These are phyloP conservation scores for Dermochelys coriacea DNA, from an alignment of 2,797 vertebrate genomes.

Conservation along the genomic window DNA sequence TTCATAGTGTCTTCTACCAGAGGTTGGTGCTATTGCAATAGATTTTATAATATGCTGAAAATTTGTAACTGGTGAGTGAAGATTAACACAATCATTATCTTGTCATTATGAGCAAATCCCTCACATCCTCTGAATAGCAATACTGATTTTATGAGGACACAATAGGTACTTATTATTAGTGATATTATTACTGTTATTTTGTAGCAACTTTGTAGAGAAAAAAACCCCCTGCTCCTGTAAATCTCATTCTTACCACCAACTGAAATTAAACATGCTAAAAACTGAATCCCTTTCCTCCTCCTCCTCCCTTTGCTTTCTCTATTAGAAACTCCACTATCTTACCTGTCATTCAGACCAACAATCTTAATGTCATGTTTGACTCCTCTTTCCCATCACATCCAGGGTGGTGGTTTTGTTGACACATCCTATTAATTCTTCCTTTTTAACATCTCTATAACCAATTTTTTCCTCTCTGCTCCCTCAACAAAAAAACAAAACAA, in stretches of 20 bases:
- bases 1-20: background rate
- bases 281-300: background rate
- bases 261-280: background rate
- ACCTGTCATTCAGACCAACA: background rate
- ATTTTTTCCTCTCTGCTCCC: too few relatives aligned
- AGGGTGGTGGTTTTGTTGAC: background rate
- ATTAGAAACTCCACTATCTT: background rate
- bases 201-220: background rate
- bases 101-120: conserved; percentile 47
- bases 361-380: background rate
- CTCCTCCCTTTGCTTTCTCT: background rate
- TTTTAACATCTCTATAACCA: background rate
- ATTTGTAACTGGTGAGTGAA: conserved; percentile 49
- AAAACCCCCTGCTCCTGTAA: background rate
- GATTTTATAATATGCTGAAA: conserved; percentile 43
- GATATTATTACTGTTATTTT: background rate
- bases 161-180: conserved; percentile 47
- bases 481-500: too few relatives aligned
- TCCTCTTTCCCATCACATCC: background rate
- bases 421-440: background rate
- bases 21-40: conserved; percentile 15
- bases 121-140: conserved; percentile 58
- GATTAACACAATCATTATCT: conserved; percentile 12
- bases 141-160: conserved; percentile 50
- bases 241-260: background rate